These are phyloP conservation scores for Mechanitis messenoides DNA, from an alignment of 2,888 invertebrate genomes.

Conservation along the genomic window DNA sequence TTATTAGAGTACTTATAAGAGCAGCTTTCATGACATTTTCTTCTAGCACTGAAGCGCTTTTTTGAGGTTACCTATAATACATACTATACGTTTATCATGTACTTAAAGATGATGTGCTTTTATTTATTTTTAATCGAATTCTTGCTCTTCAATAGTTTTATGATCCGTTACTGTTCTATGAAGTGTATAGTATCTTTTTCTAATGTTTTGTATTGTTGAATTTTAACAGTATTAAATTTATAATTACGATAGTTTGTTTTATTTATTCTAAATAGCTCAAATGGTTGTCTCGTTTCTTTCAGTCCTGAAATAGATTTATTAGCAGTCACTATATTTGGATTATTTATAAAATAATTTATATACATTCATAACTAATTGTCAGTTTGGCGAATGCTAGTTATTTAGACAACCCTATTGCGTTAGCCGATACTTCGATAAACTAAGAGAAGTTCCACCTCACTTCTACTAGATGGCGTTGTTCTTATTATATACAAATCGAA, in stretches of 20 bases:
- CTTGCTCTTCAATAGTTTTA: conserved; percentile 34
- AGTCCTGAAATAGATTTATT: too few species aligned
- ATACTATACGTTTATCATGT: conserved; percentile 12
- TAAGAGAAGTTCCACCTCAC: too few species aligned
- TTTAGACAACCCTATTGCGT: too few species aligned
- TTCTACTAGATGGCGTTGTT: too few species aligned
- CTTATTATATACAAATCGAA: too few species aligned
- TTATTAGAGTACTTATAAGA: conserved; percentile 21
- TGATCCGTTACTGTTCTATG: conserved; percentile 45
- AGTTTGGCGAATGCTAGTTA: too few species aligned
- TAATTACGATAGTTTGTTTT: conserved; percentile 35
- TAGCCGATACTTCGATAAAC: too few species aligned
- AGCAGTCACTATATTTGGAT: too few species aligned
- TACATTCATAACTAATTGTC: too few species aligned
- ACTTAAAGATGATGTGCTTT: conserved; percentile 38
- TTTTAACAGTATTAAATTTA: conserved; percentile 73
- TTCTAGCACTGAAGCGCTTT: conserved; percentile 25
- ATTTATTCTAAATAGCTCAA: conserved; percentile 11
- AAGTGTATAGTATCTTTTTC: conserved; percentile 60
- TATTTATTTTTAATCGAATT: conserved; percentile 32
- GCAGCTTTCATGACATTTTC: conserved; percentile 22
- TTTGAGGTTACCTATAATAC: conserved; percentile 14
- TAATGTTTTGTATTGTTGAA: conserved; percentile 72
- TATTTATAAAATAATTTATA: too few species aligned
- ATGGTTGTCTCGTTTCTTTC: neutral